Evolutionary conservation across 2,888 invertebrate genomes (phyloP), one percentile per base, ranked within the genome.

Genomic region (Crematogaster levior): DNA sequence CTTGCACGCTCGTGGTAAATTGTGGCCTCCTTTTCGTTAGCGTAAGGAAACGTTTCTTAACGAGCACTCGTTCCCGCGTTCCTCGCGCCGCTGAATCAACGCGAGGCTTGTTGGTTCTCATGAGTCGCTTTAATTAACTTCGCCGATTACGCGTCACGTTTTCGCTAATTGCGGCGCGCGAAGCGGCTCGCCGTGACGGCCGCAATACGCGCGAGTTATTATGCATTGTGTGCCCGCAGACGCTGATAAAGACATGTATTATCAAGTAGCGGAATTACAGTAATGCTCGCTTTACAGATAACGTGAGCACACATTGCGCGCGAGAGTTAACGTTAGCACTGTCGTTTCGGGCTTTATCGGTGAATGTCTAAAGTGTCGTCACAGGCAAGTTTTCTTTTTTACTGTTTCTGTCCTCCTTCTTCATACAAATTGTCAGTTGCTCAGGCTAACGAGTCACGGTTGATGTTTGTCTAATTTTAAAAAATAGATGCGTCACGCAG

Each of bases 181-280:
- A 56, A 46, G 58, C 66, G 58, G 66, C 66, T 66, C 37, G 74
- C 51, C 12, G 24, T 58, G 77, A 79, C 70, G 48, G 65, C 75
- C 37, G 63, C 79, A 72, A 58, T 68, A 53, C 48, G 65, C 66
- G 43, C 48, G 65, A 66, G 40, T 46, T 46, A 63, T 63, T 15
- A 58, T 60, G 58, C 68, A 56, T 80, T 75, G 81, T 68, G 73
- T 84, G 81, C 82, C 83, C 85, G 84, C 82, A 86, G 79, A 74
- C 48, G 40, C 74, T 81, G 88, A 88, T 88, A 88, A 88, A 85
- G 83, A 74, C 86, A 77, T 51, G 60, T 61, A 84, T 87, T 88
- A 87, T 88, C 83, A 82, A 80, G 82, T 63, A 84, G 85, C 82
- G 72, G 61, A 81, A 81, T 88, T 88, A 86, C 86, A 72, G 84